Base-by-base conservation (phyloP, 2,113 vertebrate genomes). In the Corythornis madagascariensis region DNA sequence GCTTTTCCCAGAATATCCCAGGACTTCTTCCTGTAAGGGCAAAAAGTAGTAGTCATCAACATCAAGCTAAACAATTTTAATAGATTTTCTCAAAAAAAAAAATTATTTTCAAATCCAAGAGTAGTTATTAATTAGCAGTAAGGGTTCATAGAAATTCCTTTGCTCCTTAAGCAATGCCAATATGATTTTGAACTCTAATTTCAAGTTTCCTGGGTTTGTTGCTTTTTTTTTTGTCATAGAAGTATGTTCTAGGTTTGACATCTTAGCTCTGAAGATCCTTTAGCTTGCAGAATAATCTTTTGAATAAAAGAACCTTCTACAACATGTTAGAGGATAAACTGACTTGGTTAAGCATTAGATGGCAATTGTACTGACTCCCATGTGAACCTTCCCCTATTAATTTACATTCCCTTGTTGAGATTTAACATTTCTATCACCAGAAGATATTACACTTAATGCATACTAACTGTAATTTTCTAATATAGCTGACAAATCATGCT, bases 381-480 rank as follows among this genome's bases (percentile, higher is more conserved):
- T 6, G 11, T 93, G 95, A 98, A 97, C 87, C 67, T 96, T 89
- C 78, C n/a, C 33, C 69, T 59, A 82, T 83, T 96, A 96, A 97
- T 96, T 97, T 96, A 93, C 65, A 84, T 96, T 93, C 90, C 70
- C 33, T 13, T 17, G 55, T 80, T 61, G 90, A 42, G 10, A 93
- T 67, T 96, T 95, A 94, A 94, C 77, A 66, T 94, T 96, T 95
- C 79, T 74, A 90, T 74, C 28, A 86, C 86, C 16, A 33, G 55
- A 71, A 50, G 76, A 96, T 84, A 96, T 94, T 97, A 95, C 92
- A 91, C 90, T 96, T 96, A 96, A 91, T 63, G 94, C 90, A 88
- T 87, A 90, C 74, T 88, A 97, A 96, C 94, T 94, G 93, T 70
- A 93, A 95, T 94, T 96, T 97, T 87, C 95, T 96, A 94, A 97